Evolutionary conservation across 2,888 invertebrate genomes (phyloP), one percentile per base, ranked within the genome.

Genomic region (Horisme vitalbata): DNA sequence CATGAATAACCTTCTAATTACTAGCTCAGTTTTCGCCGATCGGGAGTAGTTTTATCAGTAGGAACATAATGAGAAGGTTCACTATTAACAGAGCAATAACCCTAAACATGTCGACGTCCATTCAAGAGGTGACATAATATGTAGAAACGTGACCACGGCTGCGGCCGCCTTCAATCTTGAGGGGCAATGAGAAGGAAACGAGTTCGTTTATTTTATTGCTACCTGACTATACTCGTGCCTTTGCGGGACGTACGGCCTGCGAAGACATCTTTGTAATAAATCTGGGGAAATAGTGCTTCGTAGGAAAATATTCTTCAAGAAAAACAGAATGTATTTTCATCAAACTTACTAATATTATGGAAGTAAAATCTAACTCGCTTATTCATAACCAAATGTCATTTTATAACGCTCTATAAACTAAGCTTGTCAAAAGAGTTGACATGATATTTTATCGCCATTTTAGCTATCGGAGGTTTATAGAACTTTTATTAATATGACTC

Each of bases 81-180:
- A 35, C 27, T 37, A 43, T 38, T 41, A 43, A 37, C 37, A 34
- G 27, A 12, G 10, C 30, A 44, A 38, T 49, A 34, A 44, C 30
- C 30, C n/a, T 48, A 43, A 48, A 48, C 39, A 38, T 44, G 39
- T 44, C 38, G 12, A 35, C 31, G 39, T 45, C 39, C 20, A 43
- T 51, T 45, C 45, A 37, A 47, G 45, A 41, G 44, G 51, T 51
- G 39, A 48, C 35, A 44, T 51, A 45, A 44, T 46, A 48, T 45
- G 51, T 51, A 45, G 38, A 53, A 39, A 43, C 33, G 46, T 36
- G 36, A 34, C 44, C 49, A 38, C 46, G 26, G 23, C 31, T 36
- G 18, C 18, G 26, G 26, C 28, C 9, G 26, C 26, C 45, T 43
- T 36, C 45, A 52, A 36, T 53, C 44, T 48, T 28, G 27, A 10